phyloP scores from a whole-genome alignment of 1,140 invertebrate species.

The Chrysopa pallens region DNA sequence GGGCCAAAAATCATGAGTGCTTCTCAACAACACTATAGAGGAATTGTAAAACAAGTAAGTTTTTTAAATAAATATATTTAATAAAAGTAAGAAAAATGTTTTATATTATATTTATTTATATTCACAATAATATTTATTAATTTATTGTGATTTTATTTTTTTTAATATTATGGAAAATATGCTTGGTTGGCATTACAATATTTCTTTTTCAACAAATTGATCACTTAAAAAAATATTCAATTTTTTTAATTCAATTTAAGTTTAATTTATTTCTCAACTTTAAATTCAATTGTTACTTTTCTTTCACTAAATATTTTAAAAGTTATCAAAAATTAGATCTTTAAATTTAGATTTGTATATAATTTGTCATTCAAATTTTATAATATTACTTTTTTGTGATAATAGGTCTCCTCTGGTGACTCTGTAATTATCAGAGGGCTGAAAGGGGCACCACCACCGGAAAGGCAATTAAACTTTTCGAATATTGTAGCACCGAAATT shows the following conservation, averaged over 20 bases:
- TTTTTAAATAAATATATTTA: neutral
- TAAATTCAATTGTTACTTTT: neutral
- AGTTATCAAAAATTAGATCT: neutral
- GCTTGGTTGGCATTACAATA: neutral
- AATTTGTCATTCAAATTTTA: neutral
- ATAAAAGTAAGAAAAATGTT: no score
- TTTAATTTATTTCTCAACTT: neutral
- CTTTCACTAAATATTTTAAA: neutral
- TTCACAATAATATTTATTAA: no score
- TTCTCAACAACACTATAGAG: slow-evolving; percentile 22
- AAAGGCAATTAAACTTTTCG: slow-evolving; percentile 76
- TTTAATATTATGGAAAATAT: neutral
- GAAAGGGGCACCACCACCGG: slow-evolving; percentile 71
- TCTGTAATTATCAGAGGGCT: slow-evolving; percentile 69
- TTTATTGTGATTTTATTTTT: no score
- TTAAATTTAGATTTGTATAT: neutral
- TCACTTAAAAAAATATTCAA: neutral
- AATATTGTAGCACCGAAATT: slow-evolving; percentile 85
- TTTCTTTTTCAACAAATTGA: neutral
- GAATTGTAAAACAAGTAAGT: slow-evolving; percentile 37
- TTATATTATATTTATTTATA: no score
- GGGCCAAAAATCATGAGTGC: slow-evolving; percentile 26
- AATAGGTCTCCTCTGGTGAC: slow-evolving; percentile 76
- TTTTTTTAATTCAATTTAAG: neutral
- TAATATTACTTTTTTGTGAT: no score